These are phyloP conservation scores for Colletes collaris DNA, from an alignment of 2,888 invertebrate genomes.

Conservation along the genomic window DNA sequence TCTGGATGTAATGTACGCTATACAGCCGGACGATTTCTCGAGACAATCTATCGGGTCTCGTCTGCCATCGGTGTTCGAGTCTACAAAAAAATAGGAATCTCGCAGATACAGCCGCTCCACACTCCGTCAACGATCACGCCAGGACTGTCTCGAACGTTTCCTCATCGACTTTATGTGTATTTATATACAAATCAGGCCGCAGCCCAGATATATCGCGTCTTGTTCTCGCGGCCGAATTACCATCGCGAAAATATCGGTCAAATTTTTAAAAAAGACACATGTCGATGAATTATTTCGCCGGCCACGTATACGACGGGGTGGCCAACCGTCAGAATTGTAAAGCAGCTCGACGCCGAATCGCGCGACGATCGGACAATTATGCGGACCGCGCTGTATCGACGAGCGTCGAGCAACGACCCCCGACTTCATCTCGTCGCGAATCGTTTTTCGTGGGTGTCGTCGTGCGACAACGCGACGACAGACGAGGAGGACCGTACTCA, in stretches of 20 bases:
- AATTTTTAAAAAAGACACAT: neutral
- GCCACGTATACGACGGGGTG: no score
- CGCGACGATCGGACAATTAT: neutral
- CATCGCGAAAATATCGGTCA: constrained; percentile 23
- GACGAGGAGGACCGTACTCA: constrained; percentile 70
- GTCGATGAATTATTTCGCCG: neutral
- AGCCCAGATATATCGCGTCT: constrained; percentile 18
- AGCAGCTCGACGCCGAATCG: neutral
- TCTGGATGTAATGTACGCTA: neutral
- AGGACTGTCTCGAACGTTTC: neutral
- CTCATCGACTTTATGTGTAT: no score
- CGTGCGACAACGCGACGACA: constrained; percentile 28
- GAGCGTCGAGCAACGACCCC: constrained; percentile 24
- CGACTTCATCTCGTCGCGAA: constrained; percentile 55
- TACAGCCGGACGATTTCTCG: neutral
- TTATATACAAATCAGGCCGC: constrained; percentile 20
- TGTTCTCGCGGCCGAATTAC: neutral
- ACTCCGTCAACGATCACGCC: constrained; percentile 4
- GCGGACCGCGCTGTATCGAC: constrained; percentile 24
- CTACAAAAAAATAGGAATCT: constrained; percentile 40
- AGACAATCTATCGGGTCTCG: neutral
- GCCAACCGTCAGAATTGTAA: neutral
- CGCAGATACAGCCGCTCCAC: constrained; percentile 34
- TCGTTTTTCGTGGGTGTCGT: constrained; percentile 27
- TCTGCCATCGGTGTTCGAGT: constrained; percentile 31